These are phyloP conservation scores for Microcaecilia unicolor DNA, from an alignment of 2,797 vertebrate genomes.

Conservation along the genomic window DNA sequence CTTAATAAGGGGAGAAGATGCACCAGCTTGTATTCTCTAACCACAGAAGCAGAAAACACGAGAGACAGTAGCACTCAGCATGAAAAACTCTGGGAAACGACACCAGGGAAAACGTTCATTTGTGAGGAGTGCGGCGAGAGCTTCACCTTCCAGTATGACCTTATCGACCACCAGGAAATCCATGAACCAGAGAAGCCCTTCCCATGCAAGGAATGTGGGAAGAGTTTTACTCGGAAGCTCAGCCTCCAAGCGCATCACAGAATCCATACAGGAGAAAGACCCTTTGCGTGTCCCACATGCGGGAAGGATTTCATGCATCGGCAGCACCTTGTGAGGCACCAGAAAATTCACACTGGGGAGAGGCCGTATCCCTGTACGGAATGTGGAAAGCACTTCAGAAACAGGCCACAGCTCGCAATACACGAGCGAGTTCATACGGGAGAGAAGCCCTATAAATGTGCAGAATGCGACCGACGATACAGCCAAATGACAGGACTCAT, in stretches of 20 bases:
- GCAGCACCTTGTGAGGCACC: constrained; percentile 37
- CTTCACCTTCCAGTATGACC: too few species aligned
- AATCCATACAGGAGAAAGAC: constrained; percentile 31
- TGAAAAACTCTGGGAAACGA: too few species aligned
- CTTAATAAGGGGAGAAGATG: too few species aligned
- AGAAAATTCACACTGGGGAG: constrained; percentile 37
- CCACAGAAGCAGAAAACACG: too few species aligned
- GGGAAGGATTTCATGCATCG: constrained; percentile 36
- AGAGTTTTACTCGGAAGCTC: constrained; percentile 36
- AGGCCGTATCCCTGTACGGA: constrained; percentile 35
- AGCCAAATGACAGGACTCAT: too few species aligned
- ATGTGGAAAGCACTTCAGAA: constrained; percentile 36
- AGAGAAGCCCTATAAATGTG: constrained; percentile 8
- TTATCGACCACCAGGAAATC: too few species aligned
- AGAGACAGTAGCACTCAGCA: too few species aligned
- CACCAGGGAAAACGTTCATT: too few species aligned
- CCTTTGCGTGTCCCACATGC: constrained; percentile 34
- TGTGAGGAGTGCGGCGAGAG: too few species aligned
- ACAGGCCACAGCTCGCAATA: constrained; percentile 24
- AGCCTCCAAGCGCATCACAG: constrained; percentile 34
- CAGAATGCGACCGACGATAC: too few species aligned
- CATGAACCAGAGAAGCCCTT: too few species aligned
- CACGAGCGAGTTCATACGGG: constrained; percentile 29
- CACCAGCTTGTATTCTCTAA: too few species aligned
- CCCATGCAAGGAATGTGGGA: constrained; percentile 30